phyloP scores from a whole-genome alignment of 2,113 vertebrate species.

The Pionites leucogaster region DNA sequence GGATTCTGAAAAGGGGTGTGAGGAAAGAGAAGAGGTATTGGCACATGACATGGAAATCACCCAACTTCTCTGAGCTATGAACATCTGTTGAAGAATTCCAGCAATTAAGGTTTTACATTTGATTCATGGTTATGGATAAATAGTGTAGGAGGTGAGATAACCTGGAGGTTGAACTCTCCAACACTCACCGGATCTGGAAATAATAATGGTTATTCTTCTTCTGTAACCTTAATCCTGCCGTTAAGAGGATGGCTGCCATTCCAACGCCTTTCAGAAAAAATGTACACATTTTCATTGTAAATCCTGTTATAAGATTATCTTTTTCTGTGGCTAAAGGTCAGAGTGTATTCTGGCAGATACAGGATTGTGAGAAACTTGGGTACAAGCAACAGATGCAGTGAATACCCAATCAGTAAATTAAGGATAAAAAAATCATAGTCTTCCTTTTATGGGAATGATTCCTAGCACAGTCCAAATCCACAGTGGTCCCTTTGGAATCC shows the following conservation, averaged over 20 bases:
- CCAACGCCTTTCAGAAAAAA: not conserved
- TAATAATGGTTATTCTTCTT: not conserved
- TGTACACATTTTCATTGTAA: conserved; percentile 10
- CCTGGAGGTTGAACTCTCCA: not conserved
- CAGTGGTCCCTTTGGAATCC: not conserved
- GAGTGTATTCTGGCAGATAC: not conserved
- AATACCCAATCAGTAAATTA: not conserved
- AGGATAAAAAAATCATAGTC: not conserved
- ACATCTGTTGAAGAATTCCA: not conserved
- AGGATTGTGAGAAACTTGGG: not conserved
- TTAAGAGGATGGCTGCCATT: not conserved
- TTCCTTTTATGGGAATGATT: not conserved
- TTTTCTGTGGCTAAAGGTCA: not conserved
- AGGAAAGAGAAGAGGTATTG: not conserved
- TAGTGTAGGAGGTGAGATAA: not conserved
- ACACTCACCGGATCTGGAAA: not conserved
- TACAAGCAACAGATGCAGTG: not conserved
- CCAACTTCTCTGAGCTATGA: not conserved
- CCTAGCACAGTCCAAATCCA: not conserved
- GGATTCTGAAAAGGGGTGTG: not conserved
- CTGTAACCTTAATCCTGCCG: not conserved
- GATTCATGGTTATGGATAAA: not conserved
- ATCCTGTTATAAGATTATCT: not conserved
- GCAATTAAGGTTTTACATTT: accelerated
- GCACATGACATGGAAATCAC: not conserved